Conservation (phyloP, 2,113 vertebrate genomes). For the Setophaga kirtlandii region DNA sequence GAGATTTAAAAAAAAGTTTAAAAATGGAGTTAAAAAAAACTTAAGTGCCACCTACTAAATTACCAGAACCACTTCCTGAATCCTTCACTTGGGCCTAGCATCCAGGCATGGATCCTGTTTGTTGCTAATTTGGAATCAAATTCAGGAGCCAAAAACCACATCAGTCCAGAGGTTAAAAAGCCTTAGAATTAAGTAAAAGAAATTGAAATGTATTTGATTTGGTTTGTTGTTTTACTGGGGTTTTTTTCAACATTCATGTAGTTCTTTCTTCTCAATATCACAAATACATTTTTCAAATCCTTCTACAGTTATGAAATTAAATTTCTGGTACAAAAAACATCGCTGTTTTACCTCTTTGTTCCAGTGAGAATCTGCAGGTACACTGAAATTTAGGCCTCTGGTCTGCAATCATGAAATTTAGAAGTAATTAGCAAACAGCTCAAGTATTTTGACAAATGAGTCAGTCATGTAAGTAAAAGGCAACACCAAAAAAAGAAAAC, state of each 20-base stretch:
- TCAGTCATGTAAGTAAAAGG: slow-evolving; percentile 53
- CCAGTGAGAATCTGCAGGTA: neutral
- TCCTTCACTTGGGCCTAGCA: neutral
- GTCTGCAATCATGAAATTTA: slow-evolving; percentile 56
- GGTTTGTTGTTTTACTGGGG: neutral
- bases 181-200: neutral
- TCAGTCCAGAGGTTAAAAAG: neutral
- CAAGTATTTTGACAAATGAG: slow-evolving; percentile 61
- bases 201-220: neutral
- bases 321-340: neutral
- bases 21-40: neutral
- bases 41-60: neutral
- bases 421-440: slow-evolving; percentile 64
- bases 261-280: slow-evolving; percentile 30
- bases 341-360: slow-evolving; percentile 8
- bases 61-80: neutral
- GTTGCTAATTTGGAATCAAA: neutral
- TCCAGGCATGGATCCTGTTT: neutral
- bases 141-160: neutral
- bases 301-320: slow-evolving; percentile 21
- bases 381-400: neutral
- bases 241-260: neutral
- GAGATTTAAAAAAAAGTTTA: neutral
- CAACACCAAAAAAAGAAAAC: slow-evolving; percentile 72
- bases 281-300: neutral